phyloP scores from a whole-genome alignment of 2,888 invertebrate species.

The Scaptodrosophila latifasciaeformis region DNA sequence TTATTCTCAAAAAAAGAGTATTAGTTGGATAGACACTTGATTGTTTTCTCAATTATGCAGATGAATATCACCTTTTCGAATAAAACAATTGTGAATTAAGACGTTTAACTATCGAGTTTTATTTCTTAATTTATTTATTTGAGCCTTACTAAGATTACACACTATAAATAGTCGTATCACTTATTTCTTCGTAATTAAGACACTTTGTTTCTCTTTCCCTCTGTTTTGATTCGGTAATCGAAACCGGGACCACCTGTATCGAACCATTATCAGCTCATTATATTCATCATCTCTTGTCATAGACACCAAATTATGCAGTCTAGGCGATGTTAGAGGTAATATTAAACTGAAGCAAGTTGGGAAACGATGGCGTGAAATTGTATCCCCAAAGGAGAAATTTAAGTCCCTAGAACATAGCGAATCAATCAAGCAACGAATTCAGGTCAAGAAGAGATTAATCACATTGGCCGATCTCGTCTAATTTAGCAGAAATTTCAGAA shows the following conservation, averaged over 20 bases:
- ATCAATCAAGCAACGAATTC: not conserved
- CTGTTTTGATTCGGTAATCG: slow-evolving; percentile 52
- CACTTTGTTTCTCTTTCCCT: slow-evolving; percentile 19
- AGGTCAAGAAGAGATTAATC: slow-evolving; percentile 26
- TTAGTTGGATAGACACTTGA: too few species aligned
- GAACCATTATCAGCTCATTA: not conserved
- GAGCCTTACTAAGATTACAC: too few species aligned
- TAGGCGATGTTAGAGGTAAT: slow-evolving; percentile 41
- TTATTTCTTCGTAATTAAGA: not conserved
- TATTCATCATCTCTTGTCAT: not conserved
- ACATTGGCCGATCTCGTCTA: slow-evolving; percentile 34
- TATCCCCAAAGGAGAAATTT: slow-evolving; percentile 8
- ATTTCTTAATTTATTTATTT: not conserved
- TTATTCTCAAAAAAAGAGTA: too few species aligned
- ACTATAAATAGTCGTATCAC: too few species aligned
- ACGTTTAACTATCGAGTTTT: not conserved
- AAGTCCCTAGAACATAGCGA: slow-evolving; percentile 34
- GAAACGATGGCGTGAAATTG: slow-evolving; percentile 53
- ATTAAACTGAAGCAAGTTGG: slow-evolving; percentile 28
- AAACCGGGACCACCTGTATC: not conserved
- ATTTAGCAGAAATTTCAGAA: slow-evolving; percentile 48
- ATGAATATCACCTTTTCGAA: too few species aligned
- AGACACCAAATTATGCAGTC: slow-evolving; percentile 28
- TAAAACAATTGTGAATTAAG: too few species aligned
- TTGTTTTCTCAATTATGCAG: too few species aligned